These are phyloP conservation scores for Diacarnus erythraeanus DNA, from an alignment of 37 sponge, comb jelly and placozoan species.

Conservation along the genomic window DNA sequence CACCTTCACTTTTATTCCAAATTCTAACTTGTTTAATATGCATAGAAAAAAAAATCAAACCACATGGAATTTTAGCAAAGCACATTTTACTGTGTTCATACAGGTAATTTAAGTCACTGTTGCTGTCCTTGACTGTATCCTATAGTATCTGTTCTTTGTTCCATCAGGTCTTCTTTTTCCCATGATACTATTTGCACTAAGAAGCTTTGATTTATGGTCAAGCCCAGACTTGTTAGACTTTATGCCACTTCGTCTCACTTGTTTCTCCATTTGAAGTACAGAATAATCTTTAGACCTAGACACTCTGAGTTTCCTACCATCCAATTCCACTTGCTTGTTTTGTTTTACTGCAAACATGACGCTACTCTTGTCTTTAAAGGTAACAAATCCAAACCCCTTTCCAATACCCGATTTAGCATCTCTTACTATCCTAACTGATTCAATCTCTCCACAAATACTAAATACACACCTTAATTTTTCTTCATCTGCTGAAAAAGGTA, in stretches of 20 bases:
- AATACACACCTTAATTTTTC: constrained; percentile 60
- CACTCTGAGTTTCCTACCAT: constrained; percentile 61
- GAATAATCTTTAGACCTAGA: constrained; percentile 32
- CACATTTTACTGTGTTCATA: too few species aligned
- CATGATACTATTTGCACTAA: not conserved
- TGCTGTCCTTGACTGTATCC: too few species aligned
- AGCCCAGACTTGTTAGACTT: not conserved
- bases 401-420: constrained; percentile 75
- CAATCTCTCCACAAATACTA: constrained; percentile 68
- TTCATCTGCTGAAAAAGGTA: constrained; percentile 70
- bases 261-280: not conserved
- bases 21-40: too few species aligned
- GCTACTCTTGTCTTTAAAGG: constrained; percentile 62
- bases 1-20: too few species aligned
- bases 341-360: constrained; percentile 78
- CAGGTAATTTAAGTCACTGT: too few species aligned
- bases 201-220: not conserved
- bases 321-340: constrained; percentile 43
- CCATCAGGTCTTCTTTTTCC: constrained; percentile 13
- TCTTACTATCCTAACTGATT: constrained; percentile 66
- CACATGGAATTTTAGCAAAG: too few species aligned
- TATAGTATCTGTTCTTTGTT: constrained; percentile 1
- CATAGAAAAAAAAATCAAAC: too few species aligned
- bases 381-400: constrained; percentile 86
- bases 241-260: not conserved